Evolutionary conservation across 2,888 invertebrate species (phyloP).

Genomic region (Latrodectus hesperus): DNA sequence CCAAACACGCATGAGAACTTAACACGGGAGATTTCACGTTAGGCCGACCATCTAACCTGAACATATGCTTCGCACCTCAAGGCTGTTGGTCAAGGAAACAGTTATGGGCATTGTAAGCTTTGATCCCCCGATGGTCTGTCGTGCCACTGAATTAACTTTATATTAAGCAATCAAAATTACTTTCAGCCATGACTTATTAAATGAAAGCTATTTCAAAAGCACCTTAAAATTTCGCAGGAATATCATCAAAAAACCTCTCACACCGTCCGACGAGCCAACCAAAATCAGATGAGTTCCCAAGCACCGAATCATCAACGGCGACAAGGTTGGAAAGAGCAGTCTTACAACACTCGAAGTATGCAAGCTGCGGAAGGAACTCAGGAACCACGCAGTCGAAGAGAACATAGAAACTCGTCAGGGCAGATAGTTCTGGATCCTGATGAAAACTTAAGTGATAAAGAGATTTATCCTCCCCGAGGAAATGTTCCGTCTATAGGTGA

Average conservation of each 20-base stretch:
- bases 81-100: too few species aligned
- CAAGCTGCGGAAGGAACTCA: slow-evolving; percentile 11
- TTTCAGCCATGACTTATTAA: too few species aligned
- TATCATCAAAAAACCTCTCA: slow-evolving; percentile 43
- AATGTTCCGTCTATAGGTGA: slow-evolving; percentile 80
- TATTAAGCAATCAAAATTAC: too few species aligned
- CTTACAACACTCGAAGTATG: slow-evolving; percentile 53
- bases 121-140: too few species aligned
- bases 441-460: slow-evolving; percentile 90
- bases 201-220: too few species aligned
- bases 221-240: slow-evolving; percentile 27
- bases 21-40: too few species aligned
- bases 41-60: too few species aligned
- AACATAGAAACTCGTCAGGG: slow-evolving; percentile 72
- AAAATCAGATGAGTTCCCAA: slow-evolving; percentile 6
- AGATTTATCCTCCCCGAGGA: slow-evolving; percentile 81
- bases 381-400: slow-evolving; percentile 41
- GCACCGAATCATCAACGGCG: slow-evolving; percentile 41
- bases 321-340: slow-evolving; percentile 64
- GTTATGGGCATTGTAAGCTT: too few species aligned
- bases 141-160: too few species aligned
- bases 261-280: slow-evolving; percentile 59
- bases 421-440: slow-evolving; percentile 83
- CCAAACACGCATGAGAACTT: too few species aligned
- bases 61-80: too few species aligned